Base-by-base conservation (phyloP, 2,113 vertebrate genomes). In the Tautogolabrus adspersus region DNA sequence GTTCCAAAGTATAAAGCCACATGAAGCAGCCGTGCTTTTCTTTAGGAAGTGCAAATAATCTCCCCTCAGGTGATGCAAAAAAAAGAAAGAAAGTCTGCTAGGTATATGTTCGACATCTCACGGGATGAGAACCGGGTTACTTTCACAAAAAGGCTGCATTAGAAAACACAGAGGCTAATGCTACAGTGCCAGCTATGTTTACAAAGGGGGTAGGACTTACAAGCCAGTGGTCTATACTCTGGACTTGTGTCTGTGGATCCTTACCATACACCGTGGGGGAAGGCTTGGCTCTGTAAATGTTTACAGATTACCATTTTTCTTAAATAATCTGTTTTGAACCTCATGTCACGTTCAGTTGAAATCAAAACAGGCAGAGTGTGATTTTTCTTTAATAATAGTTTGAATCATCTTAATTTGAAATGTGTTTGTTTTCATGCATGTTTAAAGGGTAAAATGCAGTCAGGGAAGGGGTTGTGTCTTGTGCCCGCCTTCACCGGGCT, bases 271-370 rank as follows among this genome's bases (percentile, higher is more conserved):
- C 87, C 89, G 72, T 87, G 51, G 70, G 90, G 92, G 93, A 89
- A 89, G 85, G 57, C 87, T 8, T 86, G 88, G 89, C 89, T 96
- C 91, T 87, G 86, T 95, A 95, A 96, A 95, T 96, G 89, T 95
- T 96, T 96, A 93, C 93, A 94, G 93, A 95, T 95, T 95, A 95
- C 85, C 84, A 22, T 91, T 93, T 90, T 92, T 90, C 80, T 85
- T 86, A 94, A 93, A 93, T 87, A 89, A 95, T 93, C 88, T 87
- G 84, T 77, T 92, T 56, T 69, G 68, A 94, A 91, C 83, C 89
- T 95, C 79, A 92, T 75, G 81, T 89, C 87, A 68, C 80, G 68
- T 90, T 79, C 82, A 85, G 88, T 93, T 91, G 83, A 91, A 90
- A 74, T 93, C 89, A 86, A 82, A 90, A 81, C 8, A 10, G 55